A percentile compares a stretch with the other conserved stretches of the same genome.
phyloP scores from a whole-genome alignment of 53 echinoderm and acorn worm genomes.

The Echinarachnius parma region DNA sequence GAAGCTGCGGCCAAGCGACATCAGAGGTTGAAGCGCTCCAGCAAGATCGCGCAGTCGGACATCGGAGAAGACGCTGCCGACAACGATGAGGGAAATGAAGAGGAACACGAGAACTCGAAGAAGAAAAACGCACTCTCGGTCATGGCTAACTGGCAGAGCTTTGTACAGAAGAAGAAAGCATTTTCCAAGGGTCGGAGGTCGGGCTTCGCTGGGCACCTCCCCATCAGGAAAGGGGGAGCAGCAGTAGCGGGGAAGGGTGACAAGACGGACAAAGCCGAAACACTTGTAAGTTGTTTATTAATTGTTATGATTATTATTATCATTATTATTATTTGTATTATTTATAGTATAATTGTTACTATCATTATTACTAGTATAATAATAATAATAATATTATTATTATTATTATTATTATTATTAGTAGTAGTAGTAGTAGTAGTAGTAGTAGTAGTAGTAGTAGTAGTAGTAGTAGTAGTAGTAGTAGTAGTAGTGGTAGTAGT shows the following conservation, averaged over 20 bases:
- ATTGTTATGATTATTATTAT: neutral
- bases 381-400: neutral
- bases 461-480: neutral
- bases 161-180: constrained; percentile 19
- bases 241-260: neutral
- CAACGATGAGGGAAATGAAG: neutral
- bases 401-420: neutral
- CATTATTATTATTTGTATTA: neutral
- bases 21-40: neutral
- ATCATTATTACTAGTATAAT: neutral
- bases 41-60: neutral
- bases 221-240: constrained; percentile 25
- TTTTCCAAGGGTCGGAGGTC: constrained; percentile 24
- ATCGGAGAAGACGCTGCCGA: neutral
- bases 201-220: constrained; percentile 40
- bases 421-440: constrained; percentile 14
- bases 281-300: too few relatives aligned
- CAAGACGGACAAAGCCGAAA: neutral
- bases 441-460: constrained; percentile 12
- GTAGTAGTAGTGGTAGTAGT: too few relatives aligned
- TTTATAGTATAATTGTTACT: too few relatives aligned
- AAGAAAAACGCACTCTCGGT: neutral
- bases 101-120: neutral
- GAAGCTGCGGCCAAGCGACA: constrained; percentile 13
- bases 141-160: constrained; percentile 37